phyloP scores from a whole-genome alignment of 2,797 vertebrate species.

The Florisuga fusca region DNA sequence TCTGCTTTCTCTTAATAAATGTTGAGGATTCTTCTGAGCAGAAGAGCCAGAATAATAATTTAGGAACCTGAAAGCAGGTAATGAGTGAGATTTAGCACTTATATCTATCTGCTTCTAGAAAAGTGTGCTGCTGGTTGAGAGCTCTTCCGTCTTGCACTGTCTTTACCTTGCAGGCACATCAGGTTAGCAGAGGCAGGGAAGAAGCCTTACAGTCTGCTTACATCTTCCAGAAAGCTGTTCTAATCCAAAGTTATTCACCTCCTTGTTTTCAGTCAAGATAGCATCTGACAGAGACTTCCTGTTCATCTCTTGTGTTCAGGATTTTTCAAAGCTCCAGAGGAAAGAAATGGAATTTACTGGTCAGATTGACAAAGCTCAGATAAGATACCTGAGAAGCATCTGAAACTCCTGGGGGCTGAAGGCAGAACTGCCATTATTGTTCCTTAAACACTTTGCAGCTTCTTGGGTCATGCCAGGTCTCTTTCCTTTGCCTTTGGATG shows the following conservation, averaged over 20 bases:
- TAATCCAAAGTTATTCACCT: neutral
- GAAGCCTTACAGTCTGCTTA: neutral
- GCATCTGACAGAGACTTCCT: neutral
- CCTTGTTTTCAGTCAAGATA: neutral
- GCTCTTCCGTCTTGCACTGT: neutral
- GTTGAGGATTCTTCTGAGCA: neutral
- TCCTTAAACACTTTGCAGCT: neutral
- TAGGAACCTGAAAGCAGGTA: neutral
- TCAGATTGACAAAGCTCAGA: neutral
- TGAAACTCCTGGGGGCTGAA: neutral
- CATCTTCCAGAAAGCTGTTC: neutral
- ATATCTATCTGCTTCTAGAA: neutral
- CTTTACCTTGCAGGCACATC: neutral
- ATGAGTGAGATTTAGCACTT: neutral
- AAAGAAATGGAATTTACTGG: neutral
- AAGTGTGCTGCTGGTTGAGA: neutral
- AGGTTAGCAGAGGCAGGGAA: neutral
- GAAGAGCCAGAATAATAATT: neutral
- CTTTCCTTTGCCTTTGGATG: neutral
- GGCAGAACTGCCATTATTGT: neutral
- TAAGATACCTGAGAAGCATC: neutral
- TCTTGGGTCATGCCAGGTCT: neutral
- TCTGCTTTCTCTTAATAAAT: neutral
- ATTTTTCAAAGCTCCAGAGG: neutral
- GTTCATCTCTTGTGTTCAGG: rapidly evolving